Evolutionary conservation across 2,797 vertebrate species (phyloP).

Genomic region (Gymnoscopelus microlampas): DNA sequence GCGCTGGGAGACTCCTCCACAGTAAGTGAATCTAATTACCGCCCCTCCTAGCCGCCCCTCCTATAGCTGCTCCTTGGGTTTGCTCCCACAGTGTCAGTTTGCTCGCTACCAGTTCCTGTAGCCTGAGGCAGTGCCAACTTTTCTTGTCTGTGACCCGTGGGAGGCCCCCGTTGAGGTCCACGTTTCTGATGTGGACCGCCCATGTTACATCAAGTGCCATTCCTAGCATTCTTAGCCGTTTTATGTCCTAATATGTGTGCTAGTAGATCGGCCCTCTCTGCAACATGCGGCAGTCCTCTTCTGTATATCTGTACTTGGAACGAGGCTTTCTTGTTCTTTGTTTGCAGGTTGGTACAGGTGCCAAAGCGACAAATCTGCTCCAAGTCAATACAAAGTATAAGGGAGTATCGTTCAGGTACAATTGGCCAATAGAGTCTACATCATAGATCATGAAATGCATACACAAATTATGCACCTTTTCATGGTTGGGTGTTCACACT

Average conservation of each 20-base stretch:
- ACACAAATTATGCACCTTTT: background rate
- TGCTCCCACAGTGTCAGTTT: too few relatives aligned
- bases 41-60: too few relatives aligned
- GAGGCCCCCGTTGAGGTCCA: too few relatives aligned
- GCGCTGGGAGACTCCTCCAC: conserved; percentile 82
- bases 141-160: too few relatives aligned
- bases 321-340: conserved; percentile 16
- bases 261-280: background rate
- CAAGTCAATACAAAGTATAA: conserved; percentile 74
- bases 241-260: conserved; percentile 16
- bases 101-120: too few relatives aligned
- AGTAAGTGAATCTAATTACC: conserved; percentile 45
- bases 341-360: conserved; percentile 82
- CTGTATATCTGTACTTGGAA: background rate
- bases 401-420: conserved; percentile 91
- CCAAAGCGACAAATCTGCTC: conserved; percentile 67
- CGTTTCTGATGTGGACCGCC: too few relatives aligned
- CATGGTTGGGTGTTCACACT: background rate
- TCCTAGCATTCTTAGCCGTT: background rate
- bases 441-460: background rate
- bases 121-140: too few relatives aligned
- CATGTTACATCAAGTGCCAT: too few relatives aligned
- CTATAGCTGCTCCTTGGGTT: too few relatives aligned
- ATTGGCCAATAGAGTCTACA: too few relatives aligned
- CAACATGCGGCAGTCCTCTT: background rate